A percentile compares a stretch with the other conserved stretches of the same genome.
phyloP scores from a whole-genome alignment of 2,888 invertebrate species.

The Zootermopsis nevadensis region DNA sequence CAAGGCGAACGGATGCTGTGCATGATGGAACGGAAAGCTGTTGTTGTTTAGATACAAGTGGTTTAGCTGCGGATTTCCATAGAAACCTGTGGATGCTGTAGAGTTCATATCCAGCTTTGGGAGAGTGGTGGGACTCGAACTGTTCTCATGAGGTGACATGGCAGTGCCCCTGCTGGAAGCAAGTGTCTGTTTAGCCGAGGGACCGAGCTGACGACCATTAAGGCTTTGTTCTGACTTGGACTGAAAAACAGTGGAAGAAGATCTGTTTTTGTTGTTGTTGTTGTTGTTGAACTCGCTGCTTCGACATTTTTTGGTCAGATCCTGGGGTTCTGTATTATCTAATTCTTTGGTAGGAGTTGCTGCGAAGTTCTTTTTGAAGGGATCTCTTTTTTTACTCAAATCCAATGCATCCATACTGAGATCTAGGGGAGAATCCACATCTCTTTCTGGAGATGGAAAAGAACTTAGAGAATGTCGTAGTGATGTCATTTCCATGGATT shows the following conservation, averaged over 20 bases:
- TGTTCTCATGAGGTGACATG: constrained; percentile 32
- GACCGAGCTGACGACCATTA: neutral
- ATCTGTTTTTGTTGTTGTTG: constrained; percentile 32
- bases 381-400: constrained; percentile 78
- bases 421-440: constrained; percentile 69
- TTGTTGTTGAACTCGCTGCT: constrained; percentile 38
- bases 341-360: constrained; percentile 42
- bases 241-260: neutral
- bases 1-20: constrained; percentile 20
- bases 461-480: neutral
- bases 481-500: neutral
- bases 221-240: neutral
- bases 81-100: constrained; percentile 34
- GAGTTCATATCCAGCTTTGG: constrained; percentile 49
- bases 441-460: constrained; percentile 21
- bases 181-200: neutral
- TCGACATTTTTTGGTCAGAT: constrained; percentile 53
- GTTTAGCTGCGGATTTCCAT: constrained; percentile 41
- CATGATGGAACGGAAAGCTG: constrained; percentile 50
- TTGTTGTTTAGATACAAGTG: constrained; percentile 50
- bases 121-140: constrained; percentile 19
- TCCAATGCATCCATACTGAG: constrained; percentile 84
- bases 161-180: constrained; percentile 4
- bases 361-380: constrained; percentile 7
- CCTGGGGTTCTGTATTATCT: constrained; percentile 52